These are phyloP conservation scores for Eulemur rufifrons DNA, from an alignment of 2,113 vertebrate species.

Conservation along the genomic window DNA sequence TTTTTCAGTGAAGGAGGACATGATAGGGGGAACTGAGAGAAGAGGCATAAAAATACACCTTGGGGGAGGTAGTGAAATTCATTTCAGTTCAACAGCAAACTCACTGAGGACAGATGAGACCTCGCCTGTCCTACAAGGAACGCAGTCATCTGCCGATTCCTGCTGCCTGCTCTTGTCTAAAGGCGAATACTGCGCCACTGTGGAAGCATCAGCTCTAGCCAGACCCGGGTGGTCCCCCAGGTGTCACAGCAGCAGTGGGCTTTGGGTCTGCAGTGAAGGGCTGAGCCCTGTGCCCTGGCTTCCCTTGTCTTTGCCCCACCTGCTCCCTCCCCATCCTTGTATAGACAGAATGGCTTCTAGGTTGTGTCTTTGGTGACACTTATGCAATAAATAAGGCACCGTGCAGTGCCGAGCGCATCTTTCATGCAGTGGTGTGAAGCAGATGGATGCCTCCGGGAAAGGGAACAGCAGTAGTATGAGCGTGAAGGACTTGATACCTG, in stretches of 20 bases:
- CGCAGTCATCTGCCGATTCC: background rate
- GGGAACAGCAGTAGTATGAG: background rate
- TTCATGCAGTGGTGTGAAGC: background rate
- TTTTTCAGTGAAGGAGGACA: background rate
- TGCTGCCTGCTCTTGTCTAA: background rate
- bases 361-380: background rate
- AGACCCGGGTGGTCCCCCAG: background rate
- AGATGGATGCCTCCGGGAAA: background rate
- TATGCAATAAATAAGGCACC: background rate
- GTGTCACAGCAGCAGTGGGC: background rate
- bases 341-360: background rate
- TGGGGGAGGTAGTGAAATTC: background rate
- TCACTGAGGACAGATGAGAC: background rate
- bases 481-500: background rate
- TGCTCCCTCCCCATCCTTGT: background rate
- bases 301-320: background rate
- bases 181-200: background rate
- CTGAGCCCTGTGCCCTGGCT: background rate
- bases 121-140: background rate
- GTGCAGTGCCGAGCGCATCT: background rate
- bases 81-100: background rate
- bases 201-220: background rate
- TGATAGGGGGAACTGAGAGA: background rate
- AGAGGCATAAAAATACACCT: background rate
- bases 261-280: background rate